Conservation (phyloP, 2,113 vertebrate genomes). For the Pyxicephalus adspersus region DNA sequence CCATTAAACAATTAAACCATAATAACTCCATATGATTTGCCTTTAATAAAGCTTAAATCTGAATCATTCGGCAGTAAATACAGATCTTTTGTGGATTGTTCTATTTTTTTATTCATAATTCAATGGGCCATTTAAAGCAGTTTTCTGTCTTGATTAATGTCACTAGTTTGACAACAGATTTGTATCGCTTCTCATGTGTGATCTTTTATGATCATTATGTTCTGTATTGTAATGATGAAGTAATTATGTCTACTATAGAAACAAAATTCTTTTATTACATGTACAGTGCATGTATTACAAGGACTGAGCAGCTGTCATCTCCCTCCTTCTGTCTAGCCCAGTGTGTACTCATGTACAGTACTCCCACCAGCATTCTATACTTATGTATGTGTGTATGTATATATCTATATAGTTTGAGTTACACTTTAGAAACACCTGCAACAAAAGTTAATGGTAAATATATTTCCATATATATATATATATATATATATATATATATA, state of each 20-base stretch:
- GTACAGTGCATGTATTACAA: too few species aligned
- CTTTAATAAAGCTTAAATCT: neutral
- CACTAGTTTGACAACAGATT: constrained; percentile 19
- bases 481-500: too few species aligned
- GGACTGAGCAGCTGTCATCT: neutral
- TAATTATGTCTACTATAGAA: constrained; percentile 19
- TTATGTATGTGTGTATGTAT: too few species aligned
- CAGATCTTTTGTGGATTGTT: neutral
- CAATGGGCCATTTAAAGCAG: neutral
- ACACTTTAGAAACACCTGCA: too few species aligned
- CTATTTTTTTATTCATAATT: neutral
- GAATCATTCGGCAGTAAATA: neutral
- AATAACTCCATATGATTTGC: constrained; percentile 5
- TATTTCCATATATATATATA: too few species aligned
- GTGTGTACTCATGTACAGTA: neutral
- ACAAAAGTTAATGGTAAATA: too few species aligned
- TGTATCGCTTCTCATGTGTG: neutral
- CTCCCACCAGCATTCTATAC: too few species aligned
- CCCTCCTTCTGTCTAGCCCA: neutral
- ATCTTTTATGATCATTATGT: constrained; percentile 22
- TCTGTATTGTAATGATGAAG: constrained; percentile 21
- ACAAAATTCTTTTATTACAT: too few species aligned
- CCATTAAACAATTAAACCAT: neutral
- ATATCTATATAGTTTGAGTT: too few species aligned
- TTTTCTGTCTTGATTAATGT: constrained; percentile 37